A percentile compares a stretch with the other conserved stretches of the same genome.
These are phyloP conservation scores for Caenorhabditis plicata DNA, from an alignment of 2,888 invertebrate species.

Conservation along the genomic window DNA sequence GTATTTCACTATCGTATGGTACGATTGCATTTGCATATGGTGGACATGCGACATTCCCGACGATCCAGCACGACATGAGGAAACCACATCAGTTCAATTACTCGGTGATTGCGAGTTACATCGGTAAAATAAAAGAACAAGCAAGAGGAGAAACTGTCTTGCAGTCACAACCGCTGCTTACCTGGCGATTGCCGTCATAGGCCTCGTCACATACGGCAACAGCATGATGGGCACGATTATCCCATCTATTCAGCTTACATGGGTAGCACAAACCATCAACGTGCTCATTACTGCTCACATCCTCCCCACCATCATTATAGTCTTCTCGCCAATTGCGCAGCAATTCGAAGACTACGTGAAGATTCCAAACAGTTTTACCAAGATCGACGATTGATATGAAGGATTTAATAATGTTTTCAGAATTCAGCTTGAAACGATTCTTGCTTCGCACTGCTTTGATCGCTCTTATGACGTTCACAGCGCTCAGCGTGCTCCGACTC, in stretches of 20 bases:
- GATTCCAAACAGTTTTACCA: conserved; percentile 36
- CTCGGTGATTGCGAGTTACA: conserved; percentile 33
- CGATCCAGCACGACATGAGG: conserved; percentile 87
- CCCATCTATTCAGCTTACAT: conserved; percentile 40
- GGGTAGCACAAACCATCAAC: conserved; percentile 43
- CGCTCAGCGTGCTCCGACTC: conserved; percentile 41
- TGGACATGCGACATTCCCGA: conserved; percentile 78
- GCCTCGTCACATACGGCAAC: conserved; percentile 42
- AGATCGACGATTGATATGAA: not conserved
- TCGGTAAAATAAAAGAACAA: conserved; percentile 16
- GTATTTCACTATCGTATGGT: conserved; percentile 76
- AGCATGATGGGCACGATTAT: conserved; percentile 41
- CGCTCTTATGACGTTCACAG: conserved; percentile 26
- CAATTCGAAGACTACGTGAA: conserved; percentile 41
- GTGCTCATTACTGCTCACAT: conserved; percentile 45
- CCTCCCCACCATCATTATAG: conserved; percentile 39
- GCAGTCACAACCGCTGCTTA: conserved; percentile 42
- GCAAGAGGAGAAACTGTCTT: not conserved
- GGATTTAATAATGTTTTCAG: conserved; percentile 20
- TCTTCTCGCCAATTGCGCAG: conserved; percentile 40
- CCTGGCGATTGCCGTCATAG: conserved; percentile 34
- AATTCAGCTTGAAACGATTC: conserved; percentile 41
- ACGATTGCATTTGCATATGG: conserved; percentile 60
- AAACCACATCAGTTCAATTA: conserved; percentile 66
- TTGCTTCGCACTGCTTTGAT: conserved; percentile 34